phyloP scores from a whole-genome alignment of 2,113 vertebrate genomes.

The Nyctibius bracteatus region DNA sequence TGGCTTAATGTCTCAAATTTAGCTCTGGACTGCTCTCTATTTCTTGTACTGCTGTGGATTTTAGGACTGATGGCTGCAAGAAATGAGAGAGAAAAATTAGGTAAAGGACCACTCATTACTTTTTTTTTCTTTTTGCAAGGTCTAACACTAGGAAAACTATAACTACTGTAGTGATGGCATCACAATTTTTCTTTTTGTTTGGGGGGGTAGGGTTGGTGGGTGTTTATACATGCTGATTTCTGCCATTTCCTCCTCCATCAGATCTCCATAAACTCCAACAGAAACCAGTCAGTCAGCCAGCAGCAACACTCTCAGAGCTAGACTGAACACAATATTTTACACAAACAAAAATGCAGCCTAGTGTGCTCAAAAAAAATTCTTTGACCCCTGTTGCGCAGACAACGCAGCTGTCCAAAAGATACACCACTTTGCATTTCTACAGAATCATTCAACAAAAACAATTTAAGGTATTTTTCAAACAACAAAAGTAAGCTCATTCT shows the following conservation, averaged over 20 bases:
- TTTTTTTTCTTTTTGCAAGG: neutral
- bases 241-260: neutral
- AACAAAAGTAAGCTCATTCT: neutral
- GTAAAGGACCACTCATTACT: neutral
- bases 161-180: neutral
- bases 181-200: neutral
- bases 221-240: neutral
- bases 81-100: neutral
- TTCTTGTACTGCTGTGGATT: neutral
- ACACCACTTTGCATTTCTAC: neutral
- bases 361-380: neutral
- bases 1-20: neutral
- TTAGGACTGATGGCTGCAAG: neutral
- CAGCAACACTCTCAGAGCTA: neutral
- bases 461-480: neutral
- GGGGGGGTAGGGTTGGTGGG: neutral
- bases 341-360: neutral
- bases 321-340: neutral
- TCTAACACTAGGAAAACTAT: neutral
- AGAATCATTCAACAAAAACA: neutral
- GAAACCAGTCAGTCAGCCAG: neutral
- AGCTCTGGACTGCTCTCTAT: neutral
- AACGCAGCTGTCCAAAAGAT: neutral
- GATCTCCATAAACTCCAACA: neutral
- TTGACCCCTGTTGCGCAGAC: neutral